Conservation (phyloP, 1,140 invertebrate genomes). For the Drosophila asahinai region DNA sequence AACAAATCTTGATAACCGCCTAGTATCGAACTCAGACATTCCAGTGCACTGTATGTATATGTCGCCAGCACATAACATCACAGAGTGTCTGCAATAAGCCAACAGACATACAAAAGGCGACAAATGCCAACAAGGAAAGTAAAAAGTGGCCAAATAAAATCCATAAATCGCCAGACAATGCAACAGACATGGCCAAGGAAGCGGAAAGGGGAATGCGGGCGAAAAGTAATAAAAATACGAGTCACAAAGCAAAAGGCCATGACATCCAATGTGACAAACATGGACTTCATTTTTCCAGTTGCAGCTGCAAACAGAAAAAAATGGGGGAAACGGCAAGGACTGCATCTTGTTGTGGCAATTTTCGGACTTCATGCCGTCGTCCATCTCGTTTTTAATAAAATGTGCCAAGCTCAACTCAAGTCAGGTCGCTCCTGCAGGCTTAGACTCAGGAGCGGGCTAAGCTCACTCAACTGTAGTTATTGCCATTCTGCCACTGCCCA, state of each 20-base stretch:
- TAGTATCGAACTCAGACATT: too few relatives aligned
- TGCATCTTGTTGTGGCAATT: slow-evolving; percentile 59
- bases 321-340: neutral
- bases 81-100: slow-evolving; percentile 72
- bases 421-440: slow-evolving; percentile 36
- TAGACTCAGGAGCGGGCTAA: slow-evolving; percentile 33
- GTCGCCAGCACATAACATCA: slow-evolving; percentile 29
- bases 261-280: slow-evolving; percentile 45
- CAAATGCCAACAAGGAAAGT: slow-evolving; percentile 71
- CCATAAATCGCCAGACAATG: slow-evolving; percentile 81
- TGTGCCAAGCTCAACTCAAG: slow-evolving; percentile 49
- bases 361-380: slow-evolving; percentile 59
- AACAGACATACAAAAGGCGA: slow-evolving; percentile 76
- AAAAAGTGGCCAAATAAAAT: slow-evolving; percentile 81
- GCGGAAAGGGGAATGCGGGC: slow-evolving; percentile 5
- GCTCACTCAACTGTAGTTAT: slow-evolving; percentile 57
- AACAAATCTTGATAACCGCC: too few relatives aligned
- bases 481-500: slow-evolving; percentile 19
- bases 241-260: slow-evolving; percentile 46
- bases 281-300: slow-evolving; percentile 59
- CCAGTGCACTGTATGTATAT: neutral
- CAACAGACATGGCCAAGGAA: slow-evolving; percentile 33
- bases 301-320: slow-evolving; percentile 7
- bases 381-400: slow-evolving; percentile 81
- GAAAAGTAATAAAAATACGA: slow-evolving; percentile 68